Evolutionary conservation across 2,888 invertebrate genomes (phyloP).

Genomic region (Oligia latruncula): DNA sequence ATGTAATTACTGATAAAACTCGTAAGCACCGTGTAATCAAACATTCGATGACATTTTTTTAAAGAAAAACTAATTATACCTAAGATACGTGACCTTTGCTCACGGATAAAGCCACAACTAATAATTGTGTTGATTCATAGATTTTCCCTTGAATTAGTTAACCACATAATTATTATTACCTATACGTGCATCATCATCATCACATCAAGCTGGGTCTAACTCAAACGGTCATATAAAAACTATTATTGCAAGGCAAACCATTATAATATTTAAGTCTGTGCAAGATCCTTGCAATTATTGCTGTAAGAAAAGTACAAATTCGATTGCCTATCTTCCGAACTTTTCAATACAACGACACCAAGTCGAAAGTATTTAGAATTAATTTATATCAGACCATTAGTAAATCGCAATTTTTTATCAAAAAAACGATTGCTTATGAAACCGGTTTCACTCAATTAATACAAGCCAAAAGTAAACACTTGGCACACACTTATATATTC

Average conservation of each 20-base stretch:
- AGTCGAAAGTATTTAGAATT: constrained; percentile 28
- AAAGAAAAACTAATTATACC: constrained; percentile 21
- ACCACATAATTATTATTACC: background rate
- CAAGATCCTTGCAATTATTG: background rate
- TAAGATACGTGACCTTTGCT: background rate
- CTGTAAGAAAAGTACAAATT: background rate
- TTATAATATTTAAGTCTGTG: background rate
- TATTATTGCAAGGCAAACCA: background rate
- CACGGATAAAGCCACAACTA: background rate
- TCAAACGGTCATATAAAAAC: background rate
- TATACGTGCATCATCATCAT: constrained; percentile 9
- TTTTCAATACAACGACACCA: background rate
- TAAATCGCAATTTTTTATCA: constrained; percentile 19
- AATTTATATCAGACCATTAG: constrained; percentile 33
- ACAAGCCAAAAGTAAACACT: constrained; percentile 15
- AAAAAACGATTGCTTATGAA: constrained; percentile 41
- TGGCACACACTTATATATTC: constrained; percentile 24
- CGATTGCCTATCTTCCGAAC: background rate
- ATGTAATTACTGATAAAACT: constrained; percentile 56
- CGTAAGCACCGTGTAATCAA: constrained; percentile 52
- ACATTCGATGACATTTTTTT: constrained; percentile 33
- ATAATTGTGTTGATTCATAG: constrained; percentile 27
- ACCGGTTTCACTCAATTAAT: constrained; percentile 54
- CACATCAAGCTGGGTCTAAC: background rate
- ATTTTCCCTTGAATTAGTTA: constrained; percentile 24